phyloP scores from a whole-genome alignment of 2,888 invertebrate genomes.

The Diadegma fenestrale region DNA sequence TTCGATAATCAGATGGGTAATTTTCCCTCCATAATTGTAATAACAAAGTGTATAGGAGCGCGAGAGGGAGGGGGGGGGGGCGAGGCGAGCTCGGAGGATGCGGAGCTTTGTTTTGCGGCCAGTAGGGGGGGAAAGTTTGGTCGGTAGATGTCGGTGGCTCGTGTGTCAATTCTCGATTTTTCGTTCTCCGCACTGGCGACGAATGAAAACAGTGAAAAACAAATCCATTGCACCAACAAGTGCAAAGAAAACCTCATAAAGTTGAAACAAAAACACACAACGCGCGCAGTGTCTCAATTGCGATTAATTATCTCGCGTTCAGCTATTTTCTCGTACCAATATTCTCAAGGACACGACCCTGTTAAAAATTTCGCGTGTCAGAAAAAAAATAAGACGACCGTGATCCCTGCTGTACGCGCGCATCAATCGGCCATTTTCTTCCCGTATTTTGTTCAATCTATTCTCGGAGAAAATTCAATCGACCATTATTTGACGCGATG shows the following conservation, averaged over 20 bases:
- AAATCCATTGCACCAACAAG: not conserved
- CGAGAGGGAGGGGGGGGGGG: not conserved
- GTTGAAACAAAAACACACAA: not conserved
- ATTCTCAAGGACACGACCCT: slow-evolving; percentile 8
- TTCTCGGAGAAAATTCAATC: not conserved
- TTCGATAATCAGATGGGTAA: slow-evolving; percentile 54
- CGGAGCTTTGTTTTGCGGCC: not conserved
- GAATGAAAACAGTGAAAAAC: not conserved
- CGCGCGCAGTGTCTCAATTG: slow-evolving; percentile 17
- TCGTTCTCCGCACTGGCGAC: not conserved
- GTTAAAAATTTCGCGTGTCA: slow-evolving; percentile 35
- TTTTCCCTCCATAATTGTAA: slow-evolving; percentile 33
- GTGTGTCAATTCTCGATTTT: not conserved
- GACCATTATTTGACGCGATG: not conserved
- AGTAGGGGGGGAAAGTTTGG: not conserved
- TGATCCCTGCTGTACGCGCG: slow-evolving; percentile 27
- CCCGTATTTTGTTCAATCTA: not conserved
- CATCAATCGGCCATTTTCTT: not conserved
- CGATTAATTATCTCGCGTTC: slow-evolving; percentile 15
- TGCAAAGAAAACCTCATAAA: not conserved
- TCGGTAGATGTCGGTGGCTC: slow-evolving; percentile 12
- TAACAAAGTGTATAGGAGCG: not conserved
- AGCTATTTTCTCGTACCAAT: slow-evolving; percentile 27
- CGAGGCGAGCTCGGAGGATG: not conserved
- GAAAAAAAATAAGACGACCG: slow-evolving; percentile 10